Percentiles rank a stretch among this genome's conserved stretches.
Conservation (phyloP, 2,888 invertebrate genomes). For the Eristalis arbustorum region DNA sequence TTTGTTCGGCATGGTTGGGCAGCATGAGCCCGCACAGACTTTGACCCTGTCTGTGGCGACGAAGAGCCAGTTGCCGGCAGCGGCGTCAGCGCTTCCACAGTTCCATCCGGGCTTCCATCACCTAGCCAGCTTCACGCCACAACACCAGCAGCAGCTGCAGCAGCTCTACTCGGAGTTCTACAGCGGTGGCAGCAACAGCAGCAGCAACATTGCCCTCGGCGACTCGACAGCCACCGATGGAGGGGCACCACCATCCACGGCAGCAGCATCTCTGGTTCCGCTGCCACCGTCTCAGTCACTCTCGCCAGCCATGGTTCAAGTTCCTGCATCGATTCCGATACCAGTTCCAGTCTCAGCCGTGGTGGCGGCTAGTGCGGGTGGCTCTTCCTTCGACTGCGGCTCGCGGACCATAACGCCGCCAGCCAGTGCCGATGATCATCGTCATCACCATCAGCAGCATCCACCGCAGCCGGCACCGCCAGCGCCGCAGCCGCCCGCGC, state of each 20-base stretch:
- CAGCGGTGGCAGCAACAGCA: conserved; percentile 71
- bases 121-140: conserved; percentile 54
- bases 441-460: conserved; percentile 54
- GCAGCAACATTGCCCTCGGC: conserved; percentile 73
- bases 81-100: conserved; percentile 47
- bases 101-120: conserved; percentile 64
- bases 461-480: conserved; percentile 69
- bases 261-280: conserved; percentile 58
- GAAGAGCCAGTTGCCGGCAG: conserved; percentile 67
- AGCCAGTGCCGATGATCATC: conserved; percentile 46
- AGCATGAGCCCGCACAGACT: conserved; percentile 43
- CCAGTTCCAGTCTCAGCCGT: conserved; percentile 56
- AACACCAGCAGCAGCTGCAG: conserved; percentile 74
- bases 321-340: conserved; percentile 60
- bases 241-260: conserved; percentile 35
- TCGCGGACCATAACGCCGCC: conserved; percentile 55
- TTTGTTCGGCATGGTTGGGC: conserved; percentile 75
- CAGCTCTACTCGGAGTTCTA: conserved; percentile 75
- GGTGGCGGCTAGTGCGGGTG: conserved; percentile 52
- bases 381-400: conserved; percentile 36
- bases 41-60: conserved; percentile 73
- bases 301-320: conserved; percentile 65
- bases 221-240: conserved; percentile 44
- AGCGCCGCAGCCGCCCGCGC: conserved; percentile 71
- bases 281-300: conserved; percentile 59